Evolutionary conservation across 2,888 invertebrate species (phyloP), one percentile per base, ranked within the genome.

Genomic region (Metopia argyrocephala): DNA sequence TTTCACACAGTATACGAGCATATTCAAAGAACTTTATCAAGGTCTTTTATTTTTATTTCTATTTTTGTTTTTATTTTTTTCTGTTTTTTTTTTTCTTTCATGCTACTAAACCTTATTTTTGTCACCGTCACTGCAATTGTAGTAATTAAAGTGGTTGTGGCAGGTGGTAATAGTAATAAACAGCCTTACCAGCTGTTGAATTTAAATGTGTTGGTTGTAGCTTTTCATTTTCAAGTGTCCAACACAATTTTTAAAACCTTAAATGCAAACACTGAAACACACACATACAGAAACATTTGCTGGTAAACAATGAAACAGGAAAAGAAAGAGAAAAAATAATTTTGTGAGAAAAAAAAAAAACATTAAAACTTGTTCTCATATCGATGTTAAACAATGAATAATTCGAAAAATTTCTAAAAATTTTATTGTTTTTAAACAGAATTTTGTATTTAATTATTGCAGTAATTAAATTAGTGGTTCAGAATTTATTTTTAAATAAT

Each of bases 21-120:
- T 66, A 66, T 61, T 28, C 61, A 78, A 38, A 68, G 38, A 68
- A 45, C 38, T 66, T 68, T 25, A 66, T 73, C 78, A 71, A 78
- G 78, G 66, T 61, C 56, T 48, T 73, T 78, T 38, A 15, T 38
- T 38, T 7, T 1, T 31, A 31, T 31, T n/a, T n/a, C n/a, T n/a
- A n/a, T n/a, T n/a, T n/a, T n/a, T n/a, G n/a, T n/a, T n/a, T n/a
- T n/a, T n/a, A n/a, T n/a, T n/a, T n/a, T n/a, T n/a, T n/a, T n/a
- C n/a, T n/a, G n/a, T n/a, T 38, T 38, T 38, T 38, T 2, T 31
- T 38, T 38, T 38, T 9, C 12, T 7, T 12, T 12, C 12, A 12
- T 12, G 38, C 38, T 12, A 38, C 38, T 12, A 12, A 15, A 12
- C 12, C 3, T 31, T 31, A 2, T 31, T 3, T 31, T 9, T 5